Evolutionary conservation across 2,113 vertebrate species (phyloP).

Genomic region (Agapornis roseicollis): DNA sequence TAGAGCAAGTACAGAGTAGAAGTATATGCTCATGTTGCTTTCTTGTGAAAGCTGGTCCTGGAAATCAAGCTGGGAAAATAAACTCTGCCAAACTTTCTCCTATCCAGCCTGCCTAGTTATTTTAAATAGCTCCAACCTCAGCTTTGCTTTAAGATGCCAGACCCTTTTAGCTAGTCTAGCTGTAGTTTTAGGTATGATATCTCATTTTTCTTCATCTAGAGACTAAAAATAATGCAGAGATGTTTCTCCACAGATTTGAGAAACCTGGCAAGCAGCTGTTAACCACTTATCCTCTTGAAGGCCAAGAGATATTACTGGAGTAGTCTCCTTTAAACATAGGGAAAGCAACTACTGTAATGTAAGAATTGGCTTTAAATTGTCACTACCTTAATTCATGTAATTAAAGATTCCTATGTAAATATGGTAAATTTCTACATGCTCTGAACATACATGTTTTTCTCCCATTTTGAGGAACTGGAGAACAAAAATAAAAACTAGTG

Average conservation of each 20-base stretch:
- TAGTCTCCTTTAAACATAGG: background rate
- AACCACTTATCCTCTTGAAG: background rate
- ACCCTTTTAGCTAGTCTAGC: background rate
- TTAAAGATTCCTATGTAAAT: background rate
- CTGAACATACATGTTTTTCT: background rate
- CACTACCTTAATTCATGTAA: background rate
- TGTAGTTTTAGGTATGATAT: background rate
- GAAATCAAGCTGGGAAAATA: conserved; percentile 45
- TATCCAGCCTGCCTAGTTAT: background rate
- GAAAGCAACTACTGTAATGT: background rate
- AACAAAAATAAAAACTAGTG: background rate
- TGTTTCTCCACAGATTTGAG: background rate
- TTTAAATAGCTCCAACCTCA: background rate
- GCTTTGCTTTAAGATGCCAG: background rate
- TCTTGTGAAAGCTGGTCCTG: background rate
- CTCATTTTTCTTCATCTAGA: conserved; percentile 3
- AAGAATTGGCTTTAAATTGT: background rate
- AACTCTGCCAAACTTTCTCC: background rate
- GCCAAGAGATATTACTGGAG: background rate
- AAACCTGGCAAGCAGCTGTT: background rate
- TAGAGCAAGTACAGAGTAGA: conserved; percentile 33
- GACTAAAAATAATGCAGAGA: background rate
- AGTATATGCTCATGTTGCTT: background rate
- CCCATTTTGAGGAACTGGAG: background rate
- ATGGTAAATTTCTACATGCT: background rate